Evolutionary conservation across 2,113 vertebrate genomes (phyloP), one percentile per base, ranked within the genome.

Genomic region (Pedetes capensis): DNA sequence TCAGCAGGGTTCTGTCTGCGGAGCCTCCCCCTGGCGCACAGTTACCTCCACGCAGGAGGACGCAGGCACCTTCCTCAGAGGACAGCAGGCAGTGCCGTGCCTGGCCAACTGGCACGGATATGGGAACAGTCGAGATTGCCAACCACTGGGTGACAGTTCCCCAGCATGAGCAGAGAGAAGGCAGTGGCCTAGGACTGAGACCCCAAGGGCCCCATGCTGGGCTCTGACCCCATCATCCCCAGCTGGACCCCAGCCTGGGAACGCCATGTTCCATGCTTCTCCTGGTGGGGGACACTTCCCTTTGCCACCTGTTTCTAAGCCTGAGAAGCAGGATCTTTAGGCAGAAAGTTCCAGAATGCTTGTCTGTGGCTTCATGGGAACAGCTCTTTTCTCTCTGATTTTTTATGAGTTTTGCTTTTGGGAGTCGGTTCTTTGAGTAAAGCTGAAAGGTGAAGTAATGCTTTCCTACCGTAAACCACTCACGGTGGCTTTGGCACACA

Each of bases 11-110:
- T 32, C 53, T 23, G 0, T 34, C 63, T 16, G 27, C n/a, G 0
- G 80, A 10, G 1, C 55, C 29, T 11, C 9, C 69, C 49, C 22
- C 8, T 8, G 11, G 63, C 2, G 0, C 1, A 9, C 8, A 34
- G 59, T 20, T 55, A 3, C 3, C 53, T 25, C 74, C 57, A 3
- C 8, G 39, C 47, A 29, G 10, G 5, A 29, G 16, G 20, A 11
- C 20, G 25, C 6, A 34, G 42, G 57, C 59, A 13, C 42, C 80
- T 47, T 53, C 55, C 2, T 6, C 42, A 61, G 37, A 34, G 72
- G 57, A 55, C 44, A 32, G 42, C 53, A 32, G 69, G 29, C 3
- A 9, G 44, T 0, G 0, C 37, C 55, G 39, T 64, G n/a, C 25
- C 64, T 39, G 49, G 34, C 11, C n/a, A n/a, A n/a, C n/a, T n/a